Evolutionary conservation across 1,140 invertebrate genomes (phyloP).

Genomic region (Zaprionus tsacasi): DNA sequence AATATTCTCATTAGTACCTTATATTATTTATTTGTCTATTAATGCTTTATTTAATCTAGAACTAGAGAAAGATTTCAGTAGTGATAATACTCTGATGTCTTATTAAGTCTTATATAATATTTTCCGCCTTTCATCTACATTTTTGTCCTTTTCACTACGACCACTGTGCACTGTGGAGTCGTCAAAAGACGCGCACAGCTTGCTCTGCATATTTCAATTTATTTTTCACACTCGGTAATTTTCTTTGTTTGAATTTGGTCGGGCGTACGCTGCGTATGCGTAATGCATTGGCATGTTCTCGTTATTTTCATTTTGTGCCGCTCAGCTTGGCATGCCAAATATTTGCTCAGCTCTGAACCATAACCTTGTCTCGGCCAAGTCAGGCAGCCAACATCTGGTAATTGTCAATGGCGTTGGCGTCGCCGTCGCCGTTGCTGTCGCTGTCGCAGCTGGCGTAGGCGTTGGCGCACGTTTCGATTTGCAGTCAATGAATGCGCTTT

Average conservation of each 20-base stretch:
- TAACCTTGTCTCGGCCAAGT: conserved; percentile 60
- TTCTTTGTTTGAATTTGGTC: conserved; percentile 50
- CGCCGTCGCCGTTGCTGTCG: conserved; percentile 30
- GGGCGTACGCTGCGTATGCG: conserved; percentile 68
- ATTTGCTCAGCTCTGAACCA: conserved; percentile 68
- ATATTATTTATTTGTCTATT: too few species aligned
- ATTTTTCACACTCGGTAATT: conserved; percentile 78
- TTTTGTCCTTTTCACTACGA: background rate
- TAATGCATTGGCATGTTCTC: conserved; percentile 57
- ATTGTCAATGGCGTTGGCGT: conserved; percentile 61
- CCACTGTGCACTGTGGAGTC: conserved; percentile 44
- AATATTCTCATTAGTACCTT: too few species aligned
- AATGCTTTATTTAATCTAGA: too few species aligned
- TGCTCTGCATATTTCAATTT: conserved; percentile 50
- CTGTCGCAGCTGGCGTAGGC: conserved; percentile 15
- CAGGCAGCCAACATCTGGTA: conserved; percentile 64
- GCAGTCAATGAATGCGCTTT: conserved; percentile 75
- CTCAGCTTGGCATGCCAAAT: conserved; percentile 63
- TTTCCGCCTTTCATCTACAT: background rate
- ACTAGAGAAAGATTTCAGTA: too few species aligned
- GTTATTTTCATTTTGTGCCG: conserved; percentile 21
- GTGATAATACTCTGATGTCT: too few species aligned
- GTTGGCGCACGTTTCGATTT: conserved; percentile 76
- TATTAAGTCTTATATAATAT: background rate
- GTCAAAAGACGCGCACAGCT: conserved; percentile 31